Evolutionary conservation across 2,113 vertebrate species (phyloP).

Genomic region (Podilymbus podiceps): DNA sequence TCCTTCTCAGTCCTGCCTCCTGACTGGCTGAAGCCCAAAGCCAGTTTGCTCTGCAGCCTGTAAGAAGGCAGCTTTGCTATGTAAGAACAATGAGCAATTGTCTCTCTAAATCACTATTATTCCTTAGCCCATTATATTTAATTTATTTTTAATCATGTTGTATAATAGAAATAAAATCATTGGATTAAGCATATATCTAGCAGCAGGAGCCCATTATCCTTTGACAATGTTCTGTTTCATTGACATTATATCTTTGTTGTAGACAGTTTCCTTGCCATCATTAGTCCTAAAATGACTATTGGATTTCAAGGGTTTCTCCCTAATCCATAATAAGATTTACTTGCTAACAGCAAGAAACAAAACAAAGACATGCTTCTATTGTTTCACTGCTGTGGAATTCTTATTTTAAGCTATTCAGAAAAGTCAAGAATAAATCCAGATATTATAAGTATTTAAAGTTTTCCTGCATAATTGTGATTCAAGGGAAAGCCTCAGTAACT

Average conservation of each 20-base stretch:
- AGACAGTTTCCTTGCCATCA: slow-evolving; percentile 61
- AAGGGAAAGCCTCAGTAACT: background rate
- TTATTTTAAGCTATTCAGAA: slow-evolving; percentile 42
- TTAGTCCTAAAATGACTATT: slow-evolving; percentile 68
- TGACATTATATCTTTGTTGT: slow-evolving; percentile 55
- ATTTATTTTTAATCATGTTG: slow-evolving; percentile 68
- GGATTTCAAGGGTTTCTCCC: slow-evolving; percentile 70
- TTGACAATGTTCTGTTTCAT: slow-evolving; percentile 61
- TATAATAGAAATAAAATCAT: slow-evolving; percentile 63
- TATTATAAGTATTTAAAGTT: slow-evolving; percentile 23
- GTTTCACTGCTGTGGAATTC: slow-evolving; percentile 42
- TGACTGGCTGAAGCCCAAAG: slow-evolving; percentile 15
- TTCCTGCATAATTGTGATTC: background rate
- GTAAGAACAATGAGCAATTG: slow-evolving; percentile 56
- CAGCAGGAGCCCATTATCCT: slow-evolving; percentile 58
- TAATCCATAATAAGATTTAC: slow-evolving; percentile 70
- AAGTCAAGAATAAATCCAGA: slow-evolving; percentile 43
- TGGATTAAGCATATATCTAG: slow-evolving; percentile 60
- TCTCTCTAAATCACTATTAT: slow-evolving; percentile 65
- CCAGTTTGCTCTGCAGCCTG: background rate
- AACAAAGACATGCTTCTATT: slow-evolving; percentile 63
- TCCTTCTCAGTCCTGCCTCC: background rate
- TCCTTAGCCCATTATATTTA: slow-evolving; percentile 67
- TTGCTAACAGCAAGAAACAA: slow-evolving; percentile 67
- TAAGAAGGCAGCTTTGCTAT: background rate